Conservation (phyloP, 2,888 invertebrate species). For the Drosophila borealis region DNA sequence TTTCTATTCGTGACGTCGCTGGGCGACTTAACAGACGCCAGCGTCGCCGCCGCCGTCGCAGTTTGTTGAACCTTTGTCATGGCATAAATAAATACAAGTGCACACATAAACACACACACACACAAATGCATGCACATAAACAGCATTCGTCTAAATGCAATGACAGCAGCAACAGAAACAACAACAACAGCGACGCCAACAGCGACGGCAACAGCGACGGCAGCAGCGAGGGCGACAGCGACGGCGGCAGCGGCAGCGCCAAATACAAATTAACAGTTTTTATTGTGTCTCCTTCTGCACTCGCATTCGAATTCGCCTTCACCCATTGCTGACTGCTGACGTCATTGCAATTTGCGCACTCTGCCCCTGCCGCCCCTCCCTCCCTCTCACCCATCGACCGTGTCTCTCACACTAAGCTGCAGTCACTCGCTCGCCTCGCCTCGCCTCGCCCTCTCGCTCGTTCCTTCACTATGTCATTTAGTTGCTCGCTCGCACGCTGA, state of each 20-base stretch:
- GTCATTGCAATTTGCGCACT: conserved; percentile 46
- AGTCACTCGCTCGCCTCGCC: background rate
- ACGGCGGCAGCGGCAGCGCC: conserved; percentile 10
- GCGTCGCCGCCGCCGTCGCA: conserved; percentile 41
- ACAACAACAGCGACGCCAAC: too few species aligned
- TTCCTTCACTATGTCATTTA: conserved; percentile 2
- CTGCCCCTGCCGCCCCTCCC: too few species aligned
- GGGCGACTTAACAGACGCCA: conserved; percentile 35
- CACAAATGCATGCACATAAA: conserved; percentile 7
- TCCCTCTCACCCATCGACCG: background rate
- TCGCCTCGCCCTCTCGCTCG: background rate
- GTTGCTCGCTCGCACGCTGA: conserved; percentile 9
- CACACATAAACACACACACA: conserved; percentile 1
- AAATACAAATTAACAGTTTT: conserved; percentile 67
- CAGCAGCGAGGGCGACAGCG: conserved; percentile 9
- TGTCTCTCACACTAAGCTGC: conserved; percentile 3
- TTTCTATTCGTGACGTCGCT: conserved; percentile 50
- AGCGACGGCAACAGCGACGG: conserved; percentile 17
- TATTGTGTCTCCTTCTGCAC: conserved; percentile 44
- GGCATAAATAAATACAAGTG: conserved; percentile 49
- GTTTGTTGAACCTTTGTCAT: conserved; percentile 72
- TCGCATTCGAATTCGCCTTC: conserved; percentile 29
- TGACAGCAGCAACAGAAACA: conserved; percentile 3
- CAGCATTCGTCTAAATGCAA: conserved; percentile 28
- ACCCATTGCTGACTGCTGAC: conserved; percentile 54